Conservation (phyloP, 2,888 invertebrate genomes). For the Temnothorax rugatulus region DNA sequence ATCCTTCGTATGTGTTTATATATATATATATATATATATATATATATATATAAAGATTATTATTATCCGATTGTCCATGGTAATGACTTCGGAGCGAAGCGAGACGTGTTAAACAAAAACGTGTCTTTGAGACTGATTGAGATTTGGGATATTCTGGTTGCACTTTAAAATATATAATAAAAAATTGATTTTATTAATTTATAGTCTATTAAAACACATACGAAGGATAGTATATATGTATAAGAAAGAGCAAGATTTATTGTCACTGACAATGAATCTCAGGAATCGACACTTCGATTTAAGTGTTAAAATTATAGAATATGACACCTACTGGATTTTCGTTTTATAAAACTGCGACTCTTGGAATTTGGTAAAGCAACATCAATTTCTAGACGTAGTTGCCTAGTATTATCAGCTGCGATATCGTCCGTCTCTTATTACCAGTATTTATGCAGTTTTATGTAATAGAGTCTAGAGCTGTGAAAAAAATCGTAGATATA, state of each 20-base stretch:
- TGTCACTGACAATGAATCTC: background rate
- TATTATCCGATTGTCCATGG: constrained; percentile 1
- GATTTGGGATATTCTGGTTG: background rate
- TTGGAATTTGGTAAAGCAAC: background rate
- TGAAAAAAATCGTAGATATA: background rate
- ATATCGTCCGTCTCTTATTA: background rate
- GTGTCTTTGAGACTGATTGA: background rate
- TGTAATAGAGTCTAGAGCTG: background rate
- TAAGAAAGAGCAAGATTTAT: background rate
- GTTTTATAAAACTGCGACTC: background rate
- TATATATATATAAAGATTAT: background rate
- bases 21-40: too few relatives aligned
- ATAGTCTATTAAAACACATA: background rate
- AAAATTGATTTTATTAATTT: background rate
- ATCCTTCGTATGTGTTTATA: too few relatives aligned
- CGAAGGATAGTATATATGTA: background rate
- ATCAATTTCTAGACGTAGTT: background rate
- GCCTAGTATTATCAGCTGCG: background rate
- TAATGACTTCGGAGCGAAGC: background rate
- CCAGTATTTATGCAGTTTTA: background rate
- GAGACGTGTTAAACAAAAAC: constrained; percentile 15
- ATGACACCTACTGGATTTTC: background rate
- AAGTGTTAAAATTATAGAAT: background rate
- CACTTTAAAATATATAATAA: background rate
- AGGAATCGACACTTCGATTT: background rate